Evolutionary conservation across 2,113 vertebrate genomes (phyloP).

Genomic region (Meriones unguiculatus): DNA sequence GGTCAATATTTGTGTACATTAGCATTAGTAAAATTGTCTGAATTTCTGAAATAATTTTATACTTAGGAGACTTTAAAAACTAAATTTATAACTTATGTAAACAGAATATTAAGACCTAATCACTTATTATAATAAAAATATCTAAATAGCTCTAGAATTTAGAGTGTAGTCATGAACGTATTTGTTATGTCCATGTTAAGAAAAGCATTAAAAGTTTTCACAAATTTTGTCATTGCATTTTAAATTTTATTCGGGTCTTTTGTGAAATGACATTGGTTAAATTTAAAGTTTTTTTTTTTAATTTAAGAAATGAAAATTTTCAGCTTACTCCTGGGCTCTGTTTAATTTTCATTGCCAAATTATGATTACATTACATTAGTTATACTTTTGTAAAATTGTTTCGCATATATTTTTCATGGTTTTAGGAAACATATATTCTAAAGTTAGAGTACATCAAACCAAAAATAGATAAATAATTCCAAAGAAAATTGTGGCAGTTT

Average conservation of each 20-base stretch:
- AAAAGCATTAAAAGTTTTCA: slow-evolving; percentile 35
- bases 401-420: neutral
- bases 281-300: slow-evolving; percentile 24
- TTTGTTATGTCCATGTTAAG: slow-evolving; percentile 73
- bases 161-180: slow-evolving; percentile 77
- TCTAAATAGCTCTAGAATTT: slow-evolving; percentile 77
- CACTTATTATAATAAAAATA: slow-evolving; percentile 77
- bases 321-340: neutral
- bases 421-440: neutral
- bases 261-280: neutral
- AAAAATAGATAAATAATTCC: neutral
- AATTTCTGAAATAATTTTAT: slow-evolving; percentile 55
- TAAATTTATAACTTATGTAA: slow-evolving; percentile 66
- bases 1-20: slow-evolving; percentile 28
- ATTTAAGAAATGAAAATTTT: slow-evolving; percentile 19
- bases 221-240: slow-evolving; percentile 53
- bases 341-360: slow-evolving; percentile 17
- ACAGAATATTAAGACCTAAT: slow-evolving; percentile 64
- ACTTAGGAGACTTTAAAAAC: slow-evolving; percentile 56
- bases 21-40: neutral
- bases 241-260: slow-evolving; percentile 47
- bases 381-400: neutral
- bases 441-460: neutral
- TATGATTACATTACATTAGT: neutral
- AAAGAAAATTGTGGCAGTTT: neutral